These are phyloP conservation scores for Ceratoteleas bidentatus DNA, from an alignment of 1,140 invertebrate species.

Conservation along the genomic window DNA sequence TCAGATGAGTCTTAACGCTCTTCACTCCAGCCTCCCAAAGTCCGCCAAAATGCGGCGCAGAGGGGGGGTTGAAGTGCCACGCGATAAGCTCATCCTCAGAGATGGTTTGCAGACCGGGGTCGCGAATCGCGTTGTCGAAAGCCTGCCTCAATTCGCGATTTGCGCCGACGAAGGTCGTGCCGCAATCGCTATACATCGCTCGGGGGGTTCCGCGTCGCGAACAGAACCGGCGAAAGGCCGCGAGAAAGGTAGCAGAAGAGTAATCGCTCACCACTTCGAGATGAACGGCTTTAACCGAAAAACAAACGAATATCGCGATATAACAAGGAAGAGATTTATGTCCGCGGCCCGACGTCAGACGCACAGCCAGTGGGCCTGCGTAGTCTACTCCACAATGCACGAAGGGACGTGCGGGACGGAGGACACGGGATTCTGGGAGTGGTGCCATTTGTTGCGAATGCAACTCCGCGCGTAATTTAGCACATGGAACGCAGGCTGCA, in stretches of 20 bases:
- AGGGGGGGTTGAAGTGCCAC: no score
- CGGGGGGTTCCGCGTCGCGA: background rate
- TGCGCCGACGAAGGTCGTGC: no score
- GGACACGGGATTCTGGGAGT: background rate
- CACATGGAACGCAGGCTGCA: background rate
- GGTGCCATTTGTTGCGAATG: background rate
- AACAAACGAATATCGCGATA: slow-evolving; percentile 1
- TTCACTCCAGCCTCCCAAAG: no score
- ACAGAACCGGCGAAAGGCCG: background rate
- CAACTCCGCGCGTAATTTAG: background rate
- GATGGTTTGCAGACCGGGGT: no score
- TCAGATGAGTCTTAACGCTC: no score
- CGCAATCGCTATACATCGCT: no score
- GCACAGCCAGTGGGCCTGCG: background rate
- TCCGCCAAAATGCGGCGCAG: no score
- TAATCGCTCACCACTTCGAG: background rate
- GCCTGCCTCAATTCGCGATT: no score
- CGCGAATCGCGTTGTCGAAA: no score
- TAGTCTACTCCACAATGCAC: background rate
- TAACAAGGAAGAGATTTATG: background rate
- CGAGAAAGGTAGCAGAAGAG: background rate
- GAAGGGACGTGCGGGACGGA: slow-evolving; percentile 3
- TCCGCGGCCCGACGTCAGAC: background rate
- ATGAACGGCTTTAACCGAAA: background rate
- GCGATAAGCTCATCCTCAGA: no score